Evolutionary conservation across 2,113 vertebrate species (phyloP).

Genomic region (Solenodon paradoxus): DNA sequence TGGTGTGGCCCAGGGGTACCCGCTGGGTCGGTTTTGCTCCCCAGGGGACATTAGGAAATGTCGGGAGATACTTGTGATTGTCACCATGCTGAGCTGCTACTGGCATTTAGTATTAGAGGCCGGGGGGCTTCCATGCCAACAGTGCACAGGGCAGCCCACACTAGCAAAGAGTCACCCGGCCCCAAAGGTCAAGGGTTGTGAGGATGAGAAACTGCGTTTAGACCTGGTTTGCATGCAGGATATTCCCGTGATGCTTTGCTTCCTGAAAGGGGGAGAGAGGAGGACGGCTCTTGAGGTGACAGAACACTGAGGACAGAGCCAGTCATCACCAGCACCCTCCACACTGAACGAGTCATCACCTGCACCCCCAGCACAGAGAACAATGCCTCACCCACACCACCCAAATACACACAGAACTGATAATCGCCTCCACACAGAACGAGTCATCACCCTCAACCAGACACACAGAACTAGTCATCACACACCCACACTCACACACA

Average conservation of each 20-base stretch:
- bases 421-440: too few species aligned
- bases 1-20: not conserved
- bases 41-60: not conserved
- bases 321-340: too few species aligned
- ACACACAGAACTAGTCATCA: too few species aligned
- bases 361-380: too few species aligned
- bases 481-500: too few species aligned
- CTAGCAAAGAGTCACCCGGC: not conserved
- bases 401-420: too few species aligned
- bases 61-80: not conserved
- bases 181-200: not conserved
- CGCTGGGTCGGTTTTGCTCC: not conserved
- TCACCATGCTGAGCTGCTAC: not conserved
- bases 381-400: too few species aligned
- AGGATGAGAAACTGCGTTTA: not conserved
- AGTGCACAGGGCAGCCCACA: not conserved
- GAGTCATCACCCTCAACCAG: too few species aligned
- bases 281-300: too few species aligned
- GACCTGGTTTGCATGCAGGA: not conserved
- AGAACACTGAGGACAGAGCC: too few species aligned
- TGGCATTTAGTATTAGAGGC: not conserved
- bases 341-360: too few species aligned
- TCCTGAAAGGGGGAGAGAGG: not conserved
- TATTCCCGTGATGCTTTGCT: conserved; percentile 26
- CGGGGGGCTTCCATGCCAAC: too few species aligned